These are phyloP conservation scores for Oceanodroma tethys DNA, from an alignment of 2,113 vertebrate genomes.

Conservation along the genomic window DNA sequence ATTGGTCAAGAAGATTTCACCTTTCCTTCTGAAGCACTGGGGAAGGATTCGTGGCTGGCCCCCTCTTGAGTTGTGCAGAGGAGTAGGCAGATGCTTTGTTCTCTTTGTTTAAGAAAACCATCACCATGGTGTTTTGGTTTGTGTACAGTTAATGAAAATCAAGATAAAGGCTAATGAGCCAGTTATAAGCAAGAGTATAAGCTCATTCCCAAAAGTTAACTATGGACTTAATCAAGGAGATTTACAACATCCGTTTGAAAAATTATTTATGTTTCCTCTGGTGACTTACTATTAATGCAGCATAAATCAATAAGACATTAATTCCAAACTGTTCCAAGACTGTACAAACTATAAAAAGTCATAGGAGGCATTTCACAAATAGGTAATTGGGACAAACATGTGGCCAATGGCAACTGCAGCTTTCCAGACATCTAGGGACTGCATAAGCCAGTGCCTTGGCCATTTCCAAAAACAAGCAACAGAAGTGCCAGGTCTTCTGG, in stretches of 20 bases:
- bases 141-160: not conserved
- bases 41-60: not conserved
- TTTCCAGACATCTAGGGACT: not conserved
- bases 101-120: not conserved
- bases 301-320: not conserved
- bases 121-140: not conserved
- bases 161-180: not conserved
- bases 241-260: not conserved
- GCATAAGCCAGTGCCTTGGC: accelerated
- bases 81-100: not conserved
- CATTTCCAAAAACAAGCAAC: not conserved
- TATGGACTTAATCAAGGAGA: not conserved
- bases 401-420: not conserved
- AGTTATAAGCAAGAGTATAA: not conserved
- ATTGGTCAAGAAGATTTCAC: not conserved
- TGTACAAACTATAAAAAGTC: not conserved
- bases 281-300: not conserved
- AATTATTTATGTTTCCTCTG: not conserved
- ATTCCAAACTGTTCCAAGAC: not conserved
- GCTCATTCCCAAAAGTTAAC: not conserved
- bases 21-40: not conserved
- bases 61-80: not conserved
- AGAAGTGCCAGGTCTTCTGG: not conserved
- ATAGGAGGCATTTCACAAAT: not conserved
- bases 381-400: not conserved